Percentiles rank a stretch among this genome's conserved stretches.
phyloP scores from a whole-genome alignment of 2,113 vertebrate genomes.

The Trogon surrucura region DNA sequence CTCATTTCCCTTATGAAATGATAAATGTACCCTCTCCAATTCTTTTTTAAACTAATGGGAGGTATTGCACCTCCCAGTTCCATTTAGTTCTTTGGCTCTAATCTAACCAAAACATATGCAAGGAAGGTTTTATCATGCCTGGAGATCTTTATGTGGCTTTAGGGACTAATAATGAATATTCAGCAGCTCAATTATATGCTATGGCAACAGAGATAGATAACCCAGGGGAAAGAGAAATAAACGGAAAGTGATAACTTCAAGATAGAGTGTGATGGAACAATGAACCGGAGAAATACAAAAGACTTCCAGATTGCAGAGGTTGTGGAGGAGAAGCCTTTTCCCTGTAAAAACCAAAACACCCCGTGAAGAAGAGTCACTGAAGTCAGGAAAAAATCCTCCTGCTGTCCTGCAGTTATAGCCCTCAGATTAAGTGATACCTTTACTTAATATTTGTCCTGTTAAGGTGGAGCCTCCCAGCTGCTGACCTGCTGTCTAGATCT shows the following conservation, averaged over 20 bases:
- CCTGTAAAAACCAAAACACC: background rate
- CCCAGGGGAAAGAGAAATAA: constrained; percentile 43
- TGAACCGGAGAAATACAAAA: constrained; percentile 6
- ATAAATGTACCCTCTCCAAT: background rate
- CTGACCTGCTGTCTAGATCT: background rate
- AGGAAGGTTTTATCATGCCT: constrained; percentile 25
- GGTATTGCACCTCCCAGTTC: background rate
- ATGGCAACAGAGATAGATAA: constrained; percentile 21
- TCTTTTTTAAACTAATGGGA: constrained; percentile 19
- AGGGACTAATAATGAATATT: constrained; percentile 44
- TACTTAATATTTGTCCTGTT: background rate
- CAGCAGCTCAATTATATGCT: constrained; percentile 20
- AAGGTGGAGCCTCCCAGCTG: background rate
- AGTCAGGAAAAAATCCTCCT: background rate
- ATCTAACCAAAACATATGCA: constrained; percentile 33
- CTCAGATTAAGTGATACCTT: background rate
- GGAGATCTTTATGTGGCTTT: constrained; percentile 18
- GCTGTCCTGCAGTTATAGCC: background rate
- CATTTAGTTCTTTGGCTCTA: constrained; percentile 32
- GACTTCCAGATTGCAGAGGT: background rate
- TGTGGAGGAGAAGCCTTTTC: background rate
- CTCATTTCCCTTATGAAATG: background rate
- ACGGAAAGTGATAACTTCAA: constrained; percentile 9
- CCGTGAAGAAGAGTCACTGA: background rate
- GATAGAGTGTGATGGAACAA: constrained; percentile 4